Evolutionary conservation across 2,113 vertebrate species (phyloP).

Genomic region (Platycercus adscitus): DNA sequence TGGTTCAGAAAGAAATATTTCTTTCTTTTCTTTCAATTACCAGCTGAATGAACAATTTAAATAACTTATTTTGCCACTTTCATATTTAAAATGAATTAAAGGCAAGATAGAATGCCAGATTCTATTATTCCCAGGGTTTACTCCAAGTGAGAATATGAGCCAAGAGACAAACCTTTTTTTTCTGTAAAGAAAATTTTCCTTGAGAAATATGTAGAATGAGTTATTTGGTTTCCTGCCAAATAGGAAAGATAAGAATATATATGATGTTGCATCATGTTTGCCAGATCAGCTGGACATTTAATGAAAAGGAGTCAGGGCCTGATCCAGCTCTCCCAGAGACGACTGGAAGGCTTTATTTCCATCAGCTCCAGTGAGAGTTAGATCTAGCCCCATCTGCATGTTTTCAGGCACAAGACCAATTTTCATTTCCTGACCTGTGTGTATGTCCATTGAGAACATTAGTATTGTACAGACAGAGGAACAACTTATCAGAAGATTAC

Average conservation of each 20-base stretch:
- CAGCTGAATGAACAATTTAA: background rate
- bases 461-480: background rate
- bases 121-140: background rate
- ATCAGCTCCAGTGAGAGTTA: background rate
- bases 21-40: background rate
- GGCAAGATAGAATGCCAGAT: background rate
- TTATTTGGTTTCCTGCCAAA: background rate
- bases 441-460: background rate
- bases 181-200: background rate
- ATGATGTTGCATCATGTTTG: background rate
- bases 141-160: background rate
- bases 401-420: constrained; percentile 41
- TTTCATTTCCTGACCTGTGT: constrained; percentile 43
- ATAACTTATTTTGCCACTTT: background rate
- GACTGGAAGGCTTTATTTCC: background rate
- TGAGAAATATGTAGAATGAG: constrained; percentile 14
- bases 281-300: constrained; percentile 46
- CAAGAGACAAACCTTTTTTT: background rate
- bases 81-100: background rate
- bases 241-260: constrained; percentile 31
- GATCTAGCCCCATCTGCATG: background rate
- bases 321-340: background rate
- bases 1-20: background rate
- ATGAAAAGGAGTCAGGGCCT: constrained; percentile 19
- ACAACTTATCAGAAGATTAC: background rate